phyloP scores from a whole-genome alignment of 2,888 invertebrate genomes.

The Cataglyphis altisquamis region DNA sequence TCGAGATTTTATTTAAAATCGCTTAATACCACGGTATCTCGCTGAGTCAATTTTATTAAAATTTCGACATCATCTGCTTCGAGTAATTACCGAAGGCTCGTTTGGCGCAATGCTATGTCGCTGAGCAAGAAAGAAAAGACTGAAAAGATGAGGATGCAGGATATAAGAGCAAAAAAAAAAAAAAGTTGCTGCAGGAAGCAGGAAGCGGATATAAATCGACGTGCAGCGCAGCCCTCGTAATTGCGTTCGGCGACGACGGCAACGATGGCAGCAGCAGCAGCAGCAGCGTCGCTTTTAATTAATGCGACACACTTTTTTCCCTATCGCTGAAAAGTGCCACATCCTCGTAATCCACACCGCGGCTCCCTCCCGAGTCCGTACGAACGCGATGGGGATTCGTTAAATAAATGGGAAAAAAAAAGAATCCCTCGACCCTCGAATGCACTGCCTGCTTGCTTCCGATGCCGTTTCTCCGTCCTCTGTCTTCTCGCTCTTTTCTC shows the following conservation, averaged over 20 bases:
- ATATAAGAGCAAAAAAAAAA: slow-evolving; percentile 40
- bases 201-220: slow-evolving; percentile 67
- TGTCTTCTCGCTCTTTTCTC: neutral
- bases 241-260: slow-evolving; percentile 74
- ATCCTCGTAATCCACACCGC: slow-evolving; percentile 75
- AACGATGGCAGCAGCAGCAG: neutral
- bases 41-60: slow-evolving; percentile 23
- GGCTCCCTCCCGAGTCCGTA: slow-evolving; percentile 33
- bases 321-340: slow-evolving; percentile 80
- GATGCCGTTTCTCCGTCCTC: neutral
- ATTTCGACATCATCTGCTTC: slow-evolving; percentile 41
- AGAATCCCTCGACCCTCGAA: slow-evolving; percentile 64
- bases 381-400: slow-evolving; percentile 69
- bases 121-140: neutral
- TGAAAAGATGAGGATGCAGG: neutral
- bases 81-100: slow-evolving; percentile 31
- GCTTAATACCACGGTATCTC: slow-evolving; percentile 2
- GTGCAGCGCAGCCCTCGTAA: slow-evolving; percentile 68
- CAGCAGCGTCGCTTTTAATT: slow-evolving; percentile 81
- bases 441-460: slow-evolving; percentile 4
- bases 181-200: slow-evolving; percentile 65
- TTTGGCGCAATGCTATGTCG: slow-evolving; percentile 12
- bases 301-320: slow-evolving; percentile 84
- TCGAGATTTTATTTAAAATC: slow-evolving; percentile 2
- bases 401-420: slow-evolving; percentile 69